A percentile compares a stretch with the other conserved stretches of the same genome.
phyloP scores from a whole-genome alignment of 2,113 vertebrate genomes.

The Phocoena sinus region DNA sequence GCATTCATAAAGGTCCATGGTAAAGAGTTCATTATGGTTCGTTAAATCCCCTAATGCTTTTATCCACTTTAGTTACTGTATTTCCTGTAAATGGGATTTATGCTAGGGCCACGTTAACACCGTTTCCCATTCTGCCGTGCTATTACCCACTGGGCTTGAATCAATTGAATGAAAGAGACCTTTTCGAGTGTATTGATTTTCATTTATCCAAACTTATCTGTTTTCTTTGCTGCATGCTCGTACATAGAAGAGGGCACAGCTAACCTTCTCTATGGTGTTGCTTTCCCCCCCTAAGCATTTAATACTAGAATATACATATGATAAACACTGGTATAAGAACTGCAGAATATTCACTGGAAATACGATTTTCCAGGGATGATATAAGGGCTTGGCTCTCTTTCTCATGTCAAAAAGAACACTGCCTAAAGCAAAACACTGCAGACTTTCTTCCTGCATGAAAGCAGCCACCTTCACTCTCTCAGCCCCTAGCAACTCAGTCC shows the following conservation, averaged over 20 bases:
- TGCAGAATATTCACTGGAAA: not conserved
- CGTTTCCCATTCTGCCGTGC: slow-evolving; percentile 64
- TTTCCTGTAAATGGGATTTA: slow-evolving; percentile 66
- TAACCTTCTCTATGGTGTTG: not conserved
- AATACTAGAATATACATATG: not conserved
- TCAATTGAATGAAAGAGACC: slow-evolving; percentile 75
- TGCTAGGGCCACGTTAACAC: slow-evolving; percentile 41
- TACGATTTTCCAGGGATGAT: not conserved
- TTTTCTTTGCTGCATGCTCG: slow-evolving; percentile 48
- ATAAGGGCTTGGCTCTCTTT: not conserved
- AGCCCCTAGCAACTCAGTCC: not conserved
- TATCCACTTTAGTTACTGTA: slow-evolving; percentile 52
- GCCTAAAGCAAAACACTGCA: not conserved
- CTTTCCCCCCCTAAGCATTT: not conserved
- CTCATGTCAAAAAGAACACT: not conserved
- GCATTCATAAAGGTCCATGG: slow-evolving; percentile 27
- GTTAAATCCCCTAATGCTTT: slow-evolving; percentile 56
- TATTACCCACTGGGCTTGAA: slow-evolving; percentile 76
- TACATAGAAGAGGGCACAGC: not conserved
- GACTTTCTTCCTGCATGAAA: not conserved
- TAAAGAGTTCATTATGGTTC: slow-evolving; percentile 49
- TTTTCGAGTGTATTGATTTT: slow-evolving; percentile 81
- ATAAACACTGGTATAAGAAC: not conserved
- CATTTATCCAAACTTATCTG: slow-evolving; percentile 77
- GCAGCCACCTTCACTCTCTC: rapidly evolving